Evolutionary conservation across 1,140 invertebrate species (phyloP).

Genomic region (Temnothorax curvispinosus): DNA sequence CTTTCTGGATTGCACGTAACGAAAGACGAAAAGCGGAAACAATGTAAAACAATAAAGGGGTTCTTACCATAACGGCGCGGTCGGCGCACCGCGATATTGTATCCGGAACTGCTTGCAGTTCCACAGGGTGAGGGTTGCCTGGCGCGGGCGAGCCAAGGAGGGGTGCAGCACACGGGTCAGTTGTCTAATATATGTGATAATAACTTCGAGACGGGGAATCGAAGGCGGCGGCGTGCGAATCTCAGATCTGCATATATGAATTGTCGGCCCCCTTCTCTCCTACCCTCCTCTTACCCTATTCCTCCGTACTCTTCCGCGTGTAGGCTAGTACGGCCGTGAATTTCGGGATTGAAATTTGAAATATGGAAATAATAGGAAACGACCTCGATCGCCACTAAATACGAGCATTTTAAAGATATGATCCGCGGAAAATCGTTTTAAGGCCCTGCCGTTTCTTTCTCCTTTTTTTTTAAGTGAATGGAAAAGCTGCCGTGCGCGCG

Average conservation of each 20-base stretch:
- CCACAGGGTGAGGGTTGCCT: slow-evolving; percentile 22
- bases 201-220: slow-evolving; percentile 78
- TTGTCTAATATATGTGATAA: slow-evolving; percentile 83
- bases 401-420: background rate
- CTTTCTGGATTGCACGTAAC: slow-evolving; percentile 47
- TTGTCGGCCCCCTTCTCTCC: slow-evolving; percentile 63
- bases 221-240: slow-evolving; percentile 76
- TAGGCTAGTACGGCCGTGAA: slow-evolving; percentile 60
- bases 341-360: slow-evolving; percentile 80
- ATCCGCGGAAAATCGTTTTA: slow-evolving; percentile 33
- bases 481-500: slow-evolving; percentile 14
- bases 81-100: slow-evolving; percentile 75
- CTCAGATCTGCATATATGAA: slow-evolving; percentile 81
- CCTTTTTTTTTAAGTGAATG: background rate
- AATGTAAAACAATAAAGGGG: slow-evolving; percentile 83
- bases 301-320: background rate
- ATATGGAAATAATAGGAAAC: slow-evolving; percentile 79
- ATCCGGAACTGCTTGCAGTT: slow-evolving; percentile 67
- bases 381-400: slow-evolving; percentile 62
- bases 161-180: slow-evolving; percentile 71
- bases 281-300: background rate
- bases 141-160: slow-evolving; percentile 21
- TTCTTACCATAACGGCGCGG: slow-evolving; percentile 79
- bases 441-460: background rate
- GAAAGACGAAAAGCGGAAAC: slow-evolving; percentile 75